Conservation (phyloP, 2,113 vertebrate species). For the Tachycineta bicolor region DNA sequence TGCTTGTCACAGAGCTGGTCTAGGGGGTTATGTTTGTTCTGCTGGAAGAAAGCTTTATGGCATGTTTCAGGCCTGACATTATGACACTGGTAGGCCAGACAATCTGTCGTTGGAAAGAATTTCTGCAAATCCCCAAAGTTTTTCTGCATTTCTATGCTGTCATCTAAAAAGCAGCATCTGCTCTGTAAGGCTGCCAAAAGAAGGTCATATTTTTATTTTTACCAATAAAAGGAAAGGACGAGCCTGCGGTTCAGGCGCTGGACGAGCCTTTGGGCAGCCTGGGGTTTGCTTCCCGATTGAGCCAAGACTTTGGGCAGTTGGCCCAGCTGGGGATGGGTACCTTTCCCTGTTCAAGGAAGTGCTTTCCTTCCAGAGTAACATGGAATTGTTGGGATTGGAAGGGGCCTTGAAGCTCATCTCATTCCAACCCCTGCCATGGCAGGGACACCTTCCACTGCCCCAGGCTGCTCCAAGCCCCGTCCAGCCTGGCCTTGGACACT, state of each 20-base stretch:
- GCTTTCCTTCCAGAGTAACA: neutral
- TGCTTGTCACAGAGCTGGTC: slow-evolving; percentile 47
- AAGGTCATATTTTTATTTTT: slow-evolving; percentile 78
- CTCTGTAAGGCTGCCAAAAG: slow-evolving; percentile 71
- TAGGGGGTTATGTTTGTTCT: slow-evolving; percentile 67
- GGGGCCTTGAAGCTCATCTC: neutral
- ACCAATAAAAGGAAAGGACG: slow-evolving; percentile 67
- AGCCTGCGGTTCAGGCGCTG: slow-evolving; percentile 32
- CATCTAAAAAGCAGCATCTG: slow-evolving; percentile 77
- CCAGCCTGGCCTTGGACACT: neutral
- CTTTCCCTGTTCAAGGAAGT: neutral
- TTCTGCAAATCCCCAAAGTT: slow-evolving; percentile 72
- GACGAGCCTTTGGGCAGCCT: neutral
- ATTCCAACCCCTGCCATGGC: neutral
- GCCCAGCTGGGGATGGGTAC: neutral
- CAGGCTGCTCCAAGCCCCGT: fast-evolving
- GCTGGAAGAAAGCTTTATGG: slow-evolving; percentile 61
- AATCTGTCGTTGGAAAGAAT: slow-evolving; percentile 72
- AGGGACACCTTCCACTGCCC: neutral
- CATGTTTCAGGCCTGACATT: slow-evolving; percentile 72
- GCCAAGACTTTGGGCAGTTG: neutral
- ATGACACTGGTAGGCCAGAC: slow-evolving; percentile 70
- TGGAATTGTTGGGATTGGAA: neutral
- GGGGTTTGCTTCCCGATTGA: neutral
- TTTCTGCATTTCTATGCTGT: slow-evolving; percentile 72